Conservation (phyloP, 2,888 invertebrate genomes). For the Oeneis ivallda region DNA sequence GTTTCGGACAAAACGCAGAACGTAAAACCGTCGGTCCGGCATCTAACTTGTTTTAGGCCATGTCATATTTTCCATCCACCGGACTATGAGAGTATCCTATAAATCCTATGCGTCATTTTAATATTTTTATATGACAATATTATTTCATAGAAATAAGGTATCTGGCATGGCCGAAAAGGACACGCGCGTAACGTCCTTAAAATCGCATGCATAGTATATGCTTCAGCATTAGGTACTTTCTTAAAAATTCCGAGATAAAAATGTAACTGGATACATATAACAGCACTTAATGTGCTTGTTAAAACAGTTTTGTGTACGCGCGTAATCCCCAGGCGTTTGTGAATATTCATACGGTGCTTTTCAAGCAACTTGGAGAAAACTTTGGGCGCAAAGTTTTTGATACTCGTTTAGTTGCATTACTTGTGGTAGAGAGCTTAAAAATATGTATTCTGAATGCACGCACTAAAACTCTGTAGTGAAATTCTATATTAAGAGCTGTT, state of each 20-base stretch:
- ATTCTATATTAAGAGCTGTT: slow-evolving; percentile 4
- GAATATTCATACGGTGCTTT: slow-evolving; percentile 67
- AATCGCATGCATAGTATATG: not conserved
- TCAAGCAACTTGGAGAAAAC: slow-evolving; percentile 54
- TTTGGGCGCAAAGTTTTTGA: slow-evolving; percentile 42
- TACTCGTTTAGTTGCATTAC: slow-evolving; percentile 34
- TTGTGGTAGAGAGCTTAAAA: slow-evolving; percentile 35
- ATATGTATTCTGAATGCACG: slow-evolving; percentile 26
- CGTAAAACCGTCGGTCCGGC: too few relatives aligned
- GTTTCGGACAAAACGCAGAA: too few relatives aligned
- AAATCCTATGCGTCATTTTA: not conserved
- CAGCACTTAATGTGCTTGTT: slow-evolving; percentile 56
- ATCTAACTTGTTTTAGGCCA: too few relatives aligned
- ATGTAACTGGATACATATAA: slow-evolving; percentile 28
- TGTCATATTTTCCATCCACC: too few relatives aligned
- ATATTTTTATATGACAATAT: not conserved
- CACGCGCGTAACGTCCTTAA: not conserved
- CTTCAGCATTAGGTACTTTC: not conserved
- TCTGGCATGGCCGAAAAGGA: not conserved
- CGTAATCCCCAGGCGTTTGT: slow-evolving; percentile 58
- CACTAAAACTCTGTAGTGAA: slow-evolving; percentile 25
- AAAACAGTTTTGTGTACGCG: slow-evolving; percentile 55
- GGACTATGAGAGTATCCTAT: too few relatives aligned
- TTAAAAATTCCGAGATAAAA: slow-evolving; percentile 20
- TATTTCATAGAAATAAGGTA: not conserved